Conservation (phyloP, 64 coral and sea anemone genomes). For the Cladopsammia gracilis region DNA sequence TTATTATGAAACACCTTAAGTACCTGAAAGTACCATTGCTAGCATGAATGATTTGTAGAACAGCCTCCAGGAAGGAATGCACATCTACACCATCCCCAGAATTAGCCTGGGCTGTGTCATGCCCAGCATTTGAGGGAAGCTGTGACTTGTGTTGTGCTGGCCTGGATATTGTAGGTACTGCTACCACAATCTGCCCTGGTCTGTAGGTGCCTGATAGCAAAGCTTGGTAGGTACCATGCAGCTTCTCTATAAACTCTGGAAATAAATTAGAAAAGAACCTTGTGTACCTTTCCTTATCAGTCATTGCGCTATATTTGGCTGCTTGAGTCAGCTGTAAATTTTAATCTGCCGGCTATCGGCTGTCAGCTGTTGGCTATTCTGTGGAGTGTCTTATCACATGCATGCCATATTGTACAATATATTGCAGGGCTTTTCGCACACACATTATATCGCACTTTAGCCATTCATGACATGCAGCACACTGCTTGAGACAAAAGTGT, state of each 20-base stretch:
- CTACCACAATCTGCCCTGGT: slow-evolving; percentile 87
- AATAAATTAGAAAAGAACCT: not conserved
- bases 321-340: too few species aligned
- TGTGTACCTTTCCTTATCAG: too few species aligned
- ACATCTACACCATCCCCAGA: slow-evolving; percentile 82
- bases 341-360: too few species aligned
- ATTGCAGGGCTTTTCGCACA: too few species aligned
- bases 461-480: too few species aligned
- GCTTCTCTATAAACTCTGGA: slow-evolving; percentile 91
- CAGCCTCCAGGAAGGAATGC: slow-evolving; percentile 81
- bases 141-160: slow-evolving; percentile 71
- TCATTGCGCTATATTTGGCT: too few species aligned
- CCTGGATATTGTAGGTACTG: slow-evolving; percentile 77
- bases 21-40: slow-evolving; percentile 80
- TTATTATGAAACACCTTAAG: not conserved
- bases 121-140: slow-evolving; percentile 9
- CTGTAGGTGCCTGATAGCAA: slow-evolving; percentile 78
- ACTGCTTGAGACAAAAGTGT: too few species aligned
- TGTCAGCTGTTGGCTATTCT: too few species aligned
- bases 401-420: too few species aligned
- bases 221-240: slow-evolving; percentile 71
- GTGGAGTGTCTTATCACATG: too few species aligned
- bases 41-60: slow-evolving; percentile 74
- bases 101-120: not conserved
- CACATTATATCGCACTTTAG: too few species aligned